Evolutionary conservation across 2,113 vertebrate species (phyloP).

Genomic region (Edolisoma coerulescens): DNA sequence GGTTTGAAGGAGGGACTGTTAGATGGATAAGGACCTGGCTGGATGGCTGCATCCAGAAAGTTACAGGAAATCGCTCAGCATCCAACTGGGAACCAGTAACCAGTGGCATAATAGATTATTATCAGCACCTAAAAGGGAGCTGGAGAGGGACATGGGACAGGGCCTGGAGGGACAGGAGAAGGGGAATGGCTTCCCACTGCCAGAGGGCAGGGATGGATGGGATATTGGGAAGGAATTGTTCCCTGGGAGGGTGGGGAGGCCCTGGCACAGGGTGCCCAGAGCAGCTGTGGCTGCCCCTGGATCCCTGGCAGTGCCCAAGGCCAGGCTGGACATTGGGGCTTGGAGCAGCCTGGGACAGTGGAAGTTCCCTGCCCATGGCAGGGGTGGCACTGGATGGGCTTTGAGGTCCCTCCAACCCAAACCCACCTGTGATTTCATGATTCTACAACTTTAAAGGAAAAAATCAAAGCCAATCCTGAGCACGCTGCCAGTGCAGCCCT

Average conservation of each 20-base stretch:
- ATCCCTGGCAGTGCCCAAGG: neutral
- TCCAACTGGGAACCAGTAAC: neutral
- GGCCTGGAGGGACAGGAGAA: rapidly evolving
- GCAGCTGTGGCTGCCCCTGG: neutral
- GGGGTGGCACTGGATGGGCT: rapidly evolving
- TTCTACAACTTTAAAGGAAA: neutral
- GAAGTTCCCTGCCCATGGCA: rapidly evolving
- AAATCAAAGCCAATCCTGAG: neutral
- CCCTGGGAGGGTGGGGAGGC: rapidly evolving
- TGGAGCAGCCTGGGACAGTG: neutral
- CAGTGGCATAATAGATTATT: neutral
- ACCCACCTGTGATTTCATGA: too few relatives aligned
- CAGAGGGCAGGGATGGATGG: neutral
- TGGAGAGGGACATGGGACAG: neutral
- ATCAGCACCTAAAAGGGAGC: neutral
- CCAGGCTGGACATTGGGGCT: rapidly evolving
- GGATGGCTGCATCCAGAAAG: neutral
- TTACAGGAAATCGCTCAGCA: neutral
- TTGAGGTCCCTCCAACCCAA: neutral
- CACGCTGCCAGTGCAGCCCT: neutral
- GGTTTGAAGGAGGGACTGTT: neutral
- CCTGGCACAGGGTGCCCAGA: neutral
- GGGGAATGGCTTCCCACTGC: neutral
- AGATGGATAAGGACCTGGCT: neutral
- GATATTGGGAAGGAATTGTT: neutral